Conservation (phyloP, 1,140 invertebrate genomes). For the Bombus sibiricus region DNA sequence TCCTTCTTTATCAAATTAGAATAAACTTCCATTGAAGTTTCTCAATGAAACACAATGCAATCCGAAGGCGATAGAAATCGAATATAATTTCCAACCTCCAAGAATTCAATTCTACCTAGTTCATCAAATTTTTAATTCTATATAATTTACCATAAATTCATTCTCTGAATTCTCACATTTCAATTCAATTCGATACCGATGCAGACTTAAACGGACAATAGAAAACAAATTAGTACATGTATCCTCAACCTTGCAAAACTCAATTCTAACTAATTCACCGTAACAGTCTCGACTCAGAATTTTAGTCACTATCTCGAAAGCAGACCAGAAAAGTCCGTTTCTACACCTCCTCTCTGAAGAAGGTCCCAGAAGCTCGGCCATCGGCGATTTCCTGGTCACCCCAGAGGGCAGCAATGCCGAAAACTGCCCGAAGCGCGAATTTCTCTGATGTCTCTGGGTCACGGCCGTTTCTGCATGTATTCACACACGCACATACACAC, state of each 20-base stretch:
- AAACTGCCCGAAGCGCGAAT: conserved; percentile 56
- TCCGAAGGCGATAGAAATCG: background rate
- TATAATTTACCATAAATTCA: background rate
- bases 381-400: background rate
- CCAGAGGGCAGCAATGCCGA: conserved; percentile 1
- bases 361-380: background rate
- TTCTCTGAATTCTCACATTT: background rate
- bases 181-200: background rate
- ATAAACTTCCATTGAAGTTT: too few species aligned
- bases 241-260: background rate
- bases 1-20: too few species aligned
- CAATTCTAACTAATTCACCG: background rate
- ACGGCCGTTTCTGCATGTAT: conserved; percentile 42
- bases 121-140: background rate
- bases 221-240: background rate
- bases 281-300: background rate
- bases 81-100: background rate
- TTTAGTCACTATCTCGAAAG: background rate
- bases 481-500: background rate
- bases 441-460: conserved; percentile 69
- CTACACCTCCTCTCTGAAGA: background rate
- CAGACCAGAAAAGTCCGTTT: too few species aligned
- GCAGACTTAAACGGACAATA: background rate
- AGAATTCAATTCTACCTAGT: background rate
- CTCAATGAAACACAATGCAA: background rate